phyloP scores from a whole-genome alignment of 2,888 invertebrate species.

The Agonopterix alstromeriana region DNA sequence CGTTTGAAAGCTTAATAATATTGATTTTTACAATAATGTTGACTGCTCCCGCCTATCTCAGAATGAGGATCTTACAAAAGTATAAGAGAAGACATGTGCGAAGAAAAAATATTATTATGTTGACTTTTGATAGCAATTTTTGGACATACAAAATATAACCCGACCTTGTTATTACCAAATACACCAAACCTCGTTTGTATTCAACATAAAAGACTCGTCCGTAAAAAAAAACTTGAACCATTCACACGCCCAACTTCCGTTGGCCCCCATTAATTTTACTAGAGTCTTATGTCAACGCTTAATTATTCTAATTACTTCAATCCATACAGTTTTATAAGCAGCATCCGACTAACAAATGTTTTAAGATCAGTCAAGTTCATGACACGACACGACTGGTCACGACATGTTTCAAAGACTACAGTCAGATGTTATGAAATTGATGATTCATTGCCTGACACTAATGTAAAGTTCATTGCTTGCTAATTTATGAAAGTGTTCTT shows the following conservation, averaged over 20 bases:
- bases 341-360: slow-evolving; percentile 50
- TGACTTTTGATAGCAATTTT: no score
- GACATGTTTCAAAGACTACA: slow-evolving; percentile 47
- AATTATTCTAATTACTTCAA: slow-evolving; percentile 52
- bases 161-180: no score
- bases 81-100: no score
- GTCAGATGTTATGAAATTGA: slow-evolving; percentile 46
- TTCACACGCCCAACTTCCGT: slow-evolving; percentile 29
- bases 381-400: slow-evolving; percentile 62
- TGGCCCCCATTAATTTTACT: slow-evolving; percentile 25
- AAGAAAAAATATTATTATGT: no score
- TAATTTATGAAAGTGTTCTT: slow-evolving; percentile 42
- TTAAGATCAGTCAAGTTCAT: slow-evolving; percentile 60
- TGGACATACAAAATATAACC: no score
- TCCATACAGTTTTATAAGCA: slow-evolving; percentile 45
- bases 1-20: no score
- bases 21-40: no score
- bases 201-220: no score
- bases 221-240: slow-evolving; percentile 8
- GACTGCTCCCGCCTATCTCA: no score
- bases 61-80: no score
- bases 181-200: no score
- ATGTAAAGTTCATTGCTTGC: slow-evolving; percentile 40
- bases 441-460: slow-evolving; percentile 41
- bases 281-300: slow-evolving; percentile 34